Base-by-base conservation (phyloP, 2,113 vertebrate genomes). In the Microcebus ravelobensis region DNA sequence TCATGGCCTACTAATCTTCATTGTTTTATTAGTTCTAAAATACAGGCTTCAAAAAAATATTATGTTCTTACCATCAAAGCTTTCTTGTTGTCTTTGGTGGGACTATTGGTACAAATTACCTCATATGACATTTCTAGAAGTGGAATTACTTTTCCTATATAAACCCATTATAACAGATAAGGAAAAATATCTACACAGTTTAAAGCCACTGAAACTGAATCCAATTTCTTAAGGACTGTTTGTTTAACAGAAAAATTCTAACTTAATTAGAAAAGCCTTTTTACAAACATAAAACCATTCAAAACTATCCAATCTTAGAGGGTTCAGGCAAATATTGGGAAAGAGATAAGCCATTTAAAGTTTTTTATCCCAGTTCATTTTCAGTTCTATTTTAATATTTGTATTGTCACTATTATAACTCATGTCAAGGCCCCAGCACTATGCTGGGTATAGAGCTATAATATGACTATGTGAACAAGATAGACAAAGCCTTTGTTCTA, bases 191-290 rank as follows among this genome's bases (percentile, higher is more conserved):
- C 29, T 63, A 20, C 29, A 42, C 5, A 77, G 17, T 57, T 80
- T 80, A 82, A 94, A 65, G n/a, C 50, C 27, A 52, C 42, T 90
- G 52, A 94, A 95, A 95, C 17, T 31, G n/a, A 83, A 48, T 92
- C 29, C 11, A 94, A 86, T 94, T 96, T 96, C 45, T 65, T 65
- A 0, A 92, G 74, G 14, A 27, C 63, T 95, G 4, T 94, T 92
- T 95, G 45, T 74, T 97, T 86, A 96, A 90, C 36, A 92, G 10
- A 84, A 77, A 88, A 87, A 79, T 83, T 92, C 57, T 85, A n/a
- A 61, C 90, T 92, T 79, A 92, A 84, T 68, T 92, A 88, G 8
- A 59, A 91, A 96, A 94, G 10, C 23, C 21, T 83, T 87, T 94
- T 36, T 34, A 36, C 8, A 92, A 94, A 95, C 11, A 92, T 15